Evolutionary conservation across 2,797 vertebrate genomes (phyloP), one percentile per base, ranked within the genome.

Genomic region (Selene dorsalis): DNA sequence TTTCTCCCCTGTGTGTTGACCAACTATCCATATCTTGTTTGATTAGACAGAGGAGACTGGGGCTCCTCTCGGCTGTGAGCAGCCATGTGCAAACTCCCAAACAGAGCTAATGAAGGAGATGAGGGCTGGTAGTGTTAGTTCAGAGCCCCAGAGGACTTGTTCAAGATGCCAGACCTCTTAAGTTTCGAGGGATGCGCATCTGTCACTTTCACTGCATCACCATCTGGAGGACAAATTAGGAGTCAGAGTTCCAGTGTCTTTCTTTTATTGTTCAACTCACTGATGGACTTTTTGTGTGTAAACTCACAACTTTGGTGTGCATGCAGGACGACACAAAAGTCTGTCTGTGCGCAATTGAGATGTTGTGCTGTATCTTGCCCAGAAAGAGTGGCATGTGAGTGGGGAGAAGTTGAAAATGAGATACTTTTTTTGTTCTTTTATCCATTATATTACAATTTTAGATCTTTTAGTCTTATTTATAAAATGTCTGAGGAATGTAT

Each of bases 21-120:
- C 28, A 16, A 72, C 59, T 65, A 73, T 43, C 45, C 48, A 75
- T 20, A 66, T 81, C 73, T 72, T 18, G 35, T 71, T 20, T 84
- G 80, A 88, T 82, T 79, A 78, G 67, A 76, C 62, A 55, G 56
- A 71, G 58, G 69, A 83, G 66, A 79, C 61, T 56, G 43, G 35
- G 52, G 60, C 38, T 60, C 6, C 47, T 73, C 53, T 59, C 57
- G 80, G 73, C 75, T 79, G 83, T 50, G 82, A 85, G 86, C 77
- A 87, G 70, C 84, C 90, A 88, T 86, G 91, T 87, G 89, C 56
- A 72, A 87, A 81, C 70, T 73, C 74, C 60, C 77, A 79, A 81
- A 79, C 85, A 77, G 59, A 80, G 77, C 66, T 91, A 91, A 86
- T 87, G 88, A 92, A 83, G 76, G 83, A 86, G 76, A 84, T n/a